Evolutionary conservation across 2,797 vertebrate genomes (phyloP).

Genomic region (Taeniopygia guttata): DNA sequence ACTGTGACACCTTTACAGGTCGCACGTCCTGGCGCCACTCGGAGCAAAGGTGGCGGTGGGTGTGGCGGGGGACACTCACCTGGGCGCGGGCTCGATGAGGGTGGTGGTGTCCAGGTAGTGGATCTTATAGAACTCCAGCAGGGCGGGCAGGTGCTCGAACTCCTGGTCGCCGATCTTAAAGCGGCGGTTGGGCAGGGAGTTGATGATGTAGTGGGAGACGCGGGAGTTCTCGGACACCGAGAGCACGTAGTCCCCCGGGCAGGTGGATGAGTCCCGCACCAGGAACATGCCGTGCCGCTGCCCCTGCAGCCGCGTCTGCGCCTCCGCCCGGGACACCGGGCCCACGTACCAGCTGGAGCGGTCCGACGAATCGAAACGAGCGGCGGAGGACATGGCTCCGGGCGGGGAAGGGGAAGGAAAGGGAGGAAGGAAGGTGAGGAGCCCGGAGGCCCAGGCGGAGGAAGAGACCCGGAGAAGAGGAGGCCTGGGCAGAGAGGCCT

Average conservation of each 20-base stretch:
- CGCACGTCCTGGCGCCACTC: neutral
- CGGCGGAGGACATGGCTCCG: constrained; percentile 85
- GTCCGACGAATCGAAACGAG: constrained; percentile 93
- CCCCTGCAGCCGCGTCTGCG: constrained; percentile 91
- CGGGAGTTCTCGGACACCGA: constrained; percentile 97
- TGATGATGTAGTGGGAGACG: constrained; percentile 99
- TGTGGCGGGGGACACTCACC: constrained; percentile 73
- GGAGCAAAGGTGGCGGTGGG: neutral
- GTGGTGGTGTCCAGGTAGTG: constrained; percentile 99
- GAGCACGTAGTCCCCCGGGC: constrained; percentile 95
- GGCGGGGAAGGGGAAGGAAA: neutral
- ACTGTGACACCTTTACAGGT: neutral
- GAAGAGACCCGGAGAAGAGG: neutral
- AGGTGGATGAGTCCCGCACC: constrained; percentile 96
- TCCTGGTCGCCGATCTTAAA: constrained; percentile 98
- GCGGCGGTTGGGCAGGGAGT: constrained; percentile 92
- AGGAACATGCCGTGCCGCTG: constrained; percentile 95
- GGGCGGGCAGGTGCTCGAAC: constrained; percentile 90
- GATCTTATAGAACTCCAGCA: constrained; percentile 99
- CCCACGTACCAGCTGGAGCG: constrained; percentile 96
- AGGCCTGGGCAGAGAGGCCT: constrained; percentile 22
- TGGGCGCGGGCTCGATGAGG: constrained; percentile 92
- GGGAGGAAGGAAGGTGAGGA: neutral
- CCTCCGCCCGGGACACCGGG: constrained; percentile 90
- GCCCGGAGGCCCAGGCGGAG: constrained; percentile 10